A percentile compares a stretch with the other conserved stretches of the same genome.
These are phyloP conservation scores for Phymanthus crucifer DNA, from an alignment of 92 coral and sea anemone species.

Conservation along the genomic window DNA sequence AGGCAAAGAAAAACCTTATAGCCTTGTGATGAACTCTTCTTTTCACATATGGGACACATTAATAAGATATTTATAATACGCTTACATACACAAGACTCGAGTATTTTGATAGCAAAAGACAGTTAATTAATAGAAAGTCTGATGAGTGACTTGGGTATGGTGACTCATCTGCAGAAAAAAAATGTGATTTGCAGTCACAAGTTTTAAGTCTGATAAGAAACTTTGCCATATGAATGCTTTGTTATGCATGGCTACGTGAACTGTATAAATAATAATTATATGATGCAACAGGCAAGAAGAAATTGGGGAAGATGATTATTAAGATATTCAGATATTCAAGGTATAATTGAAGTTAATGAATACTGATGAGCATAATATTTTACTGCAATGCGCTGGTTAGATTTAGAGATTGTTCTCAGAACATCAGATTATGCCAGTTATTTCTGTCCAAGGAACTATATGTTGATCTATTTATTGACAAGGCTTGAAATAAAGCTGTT, in stretches of 20 bases:
- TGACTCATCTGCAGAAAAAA: background rate
- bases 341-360: too few relatives aligned
- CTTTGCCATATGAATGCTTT: background rate
- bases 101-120: too few relatives aligned
- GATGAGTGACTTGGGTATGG: background rate
- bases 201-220: background rate
- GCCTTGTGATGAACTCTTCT: background rate
- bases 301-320: background rate
- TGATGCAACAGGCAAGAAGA: background rate
- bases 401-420: too few relatives aligned
- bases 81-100: too few relatives aligned
- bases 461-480: too few relatives aligned
- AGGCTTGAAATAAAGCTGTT: too few relatives aligned
- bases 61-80: background rate
- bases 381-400: too few relatives aligned
- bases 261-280: slow-evolving; percentile 2
- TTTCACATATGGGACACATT: background rate
- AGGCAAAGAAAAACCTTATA: background rate
- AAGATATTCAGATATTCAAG: too few relatives aligned
- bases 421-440: too few relatives aligned
- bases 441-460: too few relatives aligned
- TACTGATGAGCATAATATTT: too few relatives aligned
- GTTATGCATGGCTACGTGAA: background rate
- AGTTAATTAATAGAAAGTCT: background rate
- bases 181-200: background rate